Percentiles rank a stretch among this genome's conserved stretches.
Evolutionary conservation across 2,113 vertebrate genomes (phyloP).

Genomic region (Amphilophus citrinellus): DNA sequence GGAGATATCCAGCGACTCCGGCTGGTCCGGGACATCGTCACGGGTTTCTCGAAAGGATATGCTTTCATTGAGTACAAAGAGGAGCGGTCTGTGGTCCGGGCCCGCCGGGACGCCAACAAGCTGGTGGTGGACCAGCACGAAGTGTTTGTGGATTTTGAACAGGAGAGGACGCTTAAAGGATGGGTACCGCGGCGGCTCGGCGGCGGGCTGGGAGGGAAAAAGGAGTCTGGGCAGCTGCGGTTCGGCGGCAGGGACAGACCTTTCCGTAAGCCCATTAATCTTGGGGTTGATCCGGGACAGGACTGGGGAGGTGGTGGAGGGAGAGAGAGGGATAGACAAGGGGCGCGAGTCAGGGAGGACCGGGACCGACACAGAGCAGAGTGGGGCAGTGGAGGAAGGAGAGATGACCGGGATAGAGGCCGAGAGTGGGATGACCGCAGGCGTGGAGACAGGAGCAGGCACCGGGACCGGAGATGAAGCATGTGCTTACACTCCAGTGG

Average conservation of each 20-base stretch:
- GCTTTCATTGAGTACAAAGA: constrained; percentile 95
- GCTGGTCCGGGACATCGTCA: constrained; percentile 93
- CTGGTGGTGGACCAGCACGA: constrained; percentile 93
- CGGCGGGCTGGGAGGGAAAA: constrained; percentile 94
- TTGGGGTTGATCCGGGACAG: constrained; percentile 78
- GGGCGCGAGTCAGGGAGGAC: constrained; percentile 80
- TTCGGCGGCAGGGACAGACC: constrained; percentile 96
- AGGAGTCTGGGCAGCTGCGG: constrained; percentile 94
- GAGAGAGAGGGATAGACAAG: constrained; percentile 81
- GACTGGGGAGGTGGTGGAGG: constrained; percentile 68
- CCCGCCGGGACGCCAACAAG: constrained; percentile 91
- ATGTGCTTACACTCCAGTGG: background rate
- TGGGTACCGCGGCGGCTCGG: constrained; percentile 94
- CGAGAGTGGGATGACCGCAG: constrained; percentile 78
- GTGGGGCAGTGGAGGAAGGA: constrained; percentile 75
- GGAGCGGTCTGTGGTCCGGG: constrained; percentile 87
- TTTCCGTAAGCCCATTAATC: constrained; percentile 93
- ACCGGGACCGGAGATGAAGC: constrained; percentile 74
- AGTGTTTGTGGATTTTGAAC: constrained; percentile 93
- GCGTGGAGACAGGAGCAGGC: constrained; percentile 73
- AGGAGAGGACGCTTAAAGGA: constrained; percentile 91
- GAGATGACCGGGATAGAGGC: constrained; percentile 75
- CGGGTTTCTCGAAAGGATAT: constrained; percentile 93
- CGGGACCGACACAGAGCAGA: constrained; percentile 80
- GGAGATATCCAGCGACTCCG: constrained; percentile 90